Evolutionary conservation across 2,113 vertebrate species (phyloP).

Genomic region (Rhagologus leucostigma): DNA sequence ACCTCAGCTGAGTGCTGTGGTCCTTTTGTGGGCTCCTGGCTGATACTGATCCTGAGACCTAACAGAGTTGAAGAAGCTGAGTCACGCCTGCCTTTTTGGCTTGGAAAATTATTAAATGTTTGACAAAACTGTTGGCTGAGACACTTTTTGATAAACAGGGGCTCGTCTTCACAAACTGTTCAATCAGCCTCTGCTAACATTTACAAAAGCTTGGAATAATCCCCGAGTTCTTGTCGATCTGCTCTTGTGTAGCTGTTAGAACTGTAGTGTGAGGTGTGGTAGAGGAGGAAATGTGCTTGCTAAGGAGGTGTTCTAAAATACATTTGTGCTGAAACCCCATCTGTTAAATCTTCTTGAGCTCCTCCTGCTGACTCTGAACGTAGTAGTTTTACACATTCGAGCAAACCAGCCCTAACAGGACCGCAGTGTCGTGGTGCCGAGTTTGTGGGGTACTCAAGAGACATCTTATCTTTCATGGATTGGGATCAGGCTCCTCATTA

Average conservation of each 20-base stretch:
- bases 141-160: not conserved
- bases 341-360: not conserved
- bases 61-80: not conserved
- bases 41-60: not conserved
- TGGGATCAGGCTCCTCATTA: rapidly evolving
- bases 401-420: not conserved
- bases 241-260: not conserved
- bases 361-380: not conserved
- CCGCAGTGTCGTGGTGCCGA: rapidly evolving
- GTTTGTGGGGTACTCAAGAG: not conserved
- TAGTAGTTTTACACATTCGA: not conserved
- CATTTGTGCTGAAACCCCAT: not conserved
- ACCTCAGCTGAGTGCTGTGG: not conserved
- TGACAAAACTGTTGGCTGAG: not conserved
- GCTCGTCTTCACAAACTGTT: not conserved
- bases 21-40: rapidly evolving
- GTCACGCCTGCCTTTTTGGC: not conserved
- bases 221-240: not conserved
- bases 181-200: not conserved
- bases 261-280: not conserved
- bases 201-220: conserved; percentile 13
- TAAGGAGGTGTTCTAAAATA: not conserved
- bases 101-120: not conserved
- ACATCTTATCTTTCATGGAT: not conserved
- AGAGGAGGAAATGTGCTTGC: not conserved